Base-by-base conservation (phyloP, 1,140 invertebrate species). In the Aphaenogaster rudis region DNA sequence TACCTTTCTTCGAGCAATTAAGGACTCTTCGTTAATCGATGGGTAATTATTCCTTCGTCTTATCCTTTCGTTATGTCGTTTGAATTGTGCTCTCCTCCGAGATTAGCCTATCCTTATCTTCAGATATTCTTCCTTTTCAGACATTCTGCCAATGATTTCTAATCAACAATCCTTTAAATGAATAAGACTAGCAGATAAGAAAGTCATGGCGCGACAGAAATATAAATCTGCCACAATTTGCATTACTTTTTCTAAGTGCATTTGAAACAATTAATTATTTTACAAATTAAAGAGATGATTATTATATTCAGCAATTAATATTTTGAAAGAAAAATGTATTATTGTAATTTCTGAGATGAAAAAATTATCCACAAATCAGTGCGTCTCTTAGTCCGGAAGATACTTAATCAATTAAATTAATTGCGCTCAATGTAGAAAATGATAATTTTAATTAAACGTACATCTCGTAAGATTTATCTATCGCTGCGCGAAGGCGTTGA, bases 21-120 rank as follows among this genome's bases (percentile, higher is more conserved):
- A 8, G 17, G 45, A 28, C 28, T 45, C 69, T 61, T 82, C 69
- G 54, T 63, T 84, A 76, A 84, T 84, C 69, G 45, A 61, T 50
- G 69, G n/a, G 69, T 76, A 84, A 74, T 74, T 76, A 84, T 74
- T 45, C 80, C 54, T 57, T 72, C 69, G n/a, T 76, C 72, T 59
- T 54, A 81, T 57, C 67, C 67, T 84, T 63, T 76, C 69, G 28
- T 82, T 59, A 57, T 33, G 28, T 82, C 79, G 17, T 76, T 74
- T 50, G 69, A 76, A 50, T 63, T 42, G n/a, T 74, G 21, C 33
- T 84, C 42, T 15, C 15, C 13, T 76, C 13, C 42, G 69, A 76
- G 4, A 84, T 84, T 76, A 61, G 69, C 17, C 28, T 48, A 28
- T 17, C 39, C 57, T 33, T 63, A 63, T 61, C 48, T 67, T 21